Evolutionary conservation across 2,888 invertebrate species (phyloP), one percentile per base, ranked within the genome.

Genomic region (Pinctada fucata): DNA sequence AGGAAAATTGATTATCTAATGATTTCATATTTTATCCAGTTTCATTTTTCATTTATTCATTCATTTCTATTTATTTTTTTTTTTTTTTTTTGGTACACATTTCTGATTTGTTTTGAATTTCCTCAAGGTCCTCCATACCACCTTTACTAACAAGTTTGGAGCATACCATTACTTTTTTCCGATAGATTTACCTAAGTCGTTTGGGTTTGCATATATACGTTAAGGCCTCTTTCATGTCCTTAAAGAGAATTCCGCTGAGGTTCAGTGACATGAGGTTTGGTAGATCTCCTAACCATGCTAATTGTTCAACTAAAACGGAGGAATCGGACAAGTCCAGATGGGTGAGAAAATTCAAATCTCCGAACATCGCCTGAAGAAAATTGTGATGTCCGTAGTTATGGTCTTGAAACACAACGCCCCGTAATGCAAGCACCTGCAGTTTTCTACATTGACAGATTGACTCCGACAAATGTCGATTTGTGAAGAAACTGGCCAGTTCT

Each of bases 261-360:
- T 96, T 95, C 16, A 98, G 93, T 2, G 96, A 96, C 47, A 94
- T 94, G 83, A 98, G 93, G 88, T 95, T 94, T 51, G 94, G 94
- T 85, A 97, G 93, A 84, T 95, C 94, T 75, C 94, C 93, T 50
- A 96, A 93, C 90, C 95, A 96, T 88, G 95, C 94, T 79, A 97
- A 94, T 80, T 93, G 93, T 47, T 82, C 82, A 48, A 82, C 58
- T 8, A 83, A 83, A 16, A 88, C 73, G n/a, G 80, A 72, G 89
- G 95, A 96, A 84, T 95, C 94, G 0, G 96, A 95, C 63, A 97
- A 92, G 89, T 96, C 96, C 82, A 97, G 92, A 90, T 95, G 95
- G 3, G 94, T 95, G 71, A 97, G 93, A 78, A 94, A 93, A 5
- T 93, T 91, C 76, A 96, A 90, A 2, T 95, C 94, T 68, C 94